phyloP scores from a whole-genome alignment of 2,888 invertebrate genomes.

The Sesamia inferens region DNA sequence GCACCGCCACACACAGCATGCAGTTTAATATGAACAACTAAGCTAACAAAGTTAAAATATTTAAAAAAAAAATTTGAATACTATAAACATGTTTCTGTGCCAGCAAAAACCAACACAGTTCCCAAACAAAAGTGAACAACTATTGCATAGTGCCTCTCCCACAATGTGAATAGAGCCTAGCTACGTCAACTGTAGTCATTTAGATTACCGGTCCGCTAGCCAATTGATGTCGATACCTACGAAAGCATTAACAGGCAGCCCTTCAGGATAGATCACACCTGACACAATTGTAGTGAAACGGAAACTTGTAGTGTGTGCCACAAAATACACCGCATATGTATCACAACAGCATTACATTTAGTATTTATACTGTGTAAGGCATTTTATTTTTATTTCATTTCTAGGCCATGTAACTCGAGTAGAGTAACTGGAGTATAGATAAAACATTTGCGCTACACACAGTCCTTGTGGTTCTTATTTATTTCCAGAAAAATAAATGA shows the following conservation, averaged over 20 bases:
- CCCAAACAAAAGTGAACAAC: background rate
- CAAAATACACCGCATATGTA: background rate
- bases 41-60: background rate
- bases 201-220: background rate
- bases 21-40: background rate
- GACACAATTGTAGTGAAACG: background rate
- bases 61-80: background rate
- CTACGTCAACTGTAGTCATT: slow-evolving; percentile 3
- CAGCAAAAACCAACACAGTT: background rate
- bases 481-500: background rate
- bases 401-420: no score
- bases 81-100: background rate
- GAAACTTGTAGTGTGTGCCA: no score
- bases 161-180: slow-evolving; percentile 2
- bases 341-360: background rate
- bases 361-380: background rate
- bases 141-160: background rate
- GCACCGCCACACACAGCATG: background rate
- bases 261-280: background rate
- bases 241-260: no score
- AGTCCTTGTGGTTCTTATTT: background rate
- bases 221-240: slow-evolving; percentile 7
- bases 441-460: background rate
- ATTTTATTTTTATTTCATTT: no score
- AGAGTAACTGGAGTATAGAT: no score